Evolutionary conservation across 2,888 invertebrate species (phyloP).

Genomic region (Nemurella pictetii): DNA sequence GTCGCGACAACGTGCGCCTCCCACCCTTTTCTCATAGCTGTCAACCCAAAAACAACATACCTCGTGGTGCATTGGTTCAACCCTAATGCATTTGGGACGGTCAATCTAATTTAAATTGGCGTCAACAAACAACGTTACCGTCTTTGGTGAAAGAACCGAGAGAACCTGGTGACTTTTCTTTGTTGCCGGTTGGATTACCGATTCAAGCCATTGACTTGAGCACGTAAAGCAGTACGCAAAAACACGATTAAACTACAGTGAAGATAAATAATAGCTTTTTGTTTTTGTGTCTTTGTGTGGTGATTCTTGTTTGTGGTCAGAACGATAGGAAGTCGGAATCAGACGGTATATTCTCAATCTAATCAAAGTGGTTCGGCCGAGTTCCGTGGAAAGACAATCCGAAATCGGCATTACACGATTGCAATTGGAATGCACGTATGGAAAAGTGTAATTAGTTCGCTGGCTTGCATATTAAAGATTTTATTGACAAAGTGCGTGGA

Average conservation of each 20-base stretch:
- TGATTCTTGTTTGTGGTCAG: slow-evolving; percentile 11
- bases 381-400: neutral
- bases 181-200: neutral
- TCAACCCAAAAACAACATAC: neutral
- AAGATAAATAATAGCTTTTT: neutral
- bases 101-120: slow-evolving; percentile 10
- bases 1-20: neutral
- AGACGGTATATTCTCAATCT: neutral
- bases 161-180: neutral
- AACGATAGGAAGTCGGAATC: neutral
- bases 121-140: slow-evolving; percentile 6
- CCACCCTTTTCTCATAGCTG: neutral
- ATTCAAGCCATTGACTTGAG: neutral
- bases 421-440: neutral
- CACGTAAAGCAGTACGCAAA: slow-evolving; percentile 7
- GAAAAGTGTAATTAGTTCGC: neutral
- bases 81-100: slow-evolving; percentile 1
- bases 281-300: neutral
- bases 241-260: slow-evolving; percentile 9
- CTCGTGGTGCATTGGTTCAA: neutral
- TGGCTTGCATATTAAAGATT: neutral
- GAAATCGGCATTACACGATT: neutral
- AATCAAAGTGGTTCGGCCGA: neutral
- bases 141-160: neutral
- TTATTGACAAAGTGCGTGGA: no score